Evolutionary conservation across 2,113 vertebrate genomes (phyloP).

Genomic region (Hystrix brachyura): DNA sequence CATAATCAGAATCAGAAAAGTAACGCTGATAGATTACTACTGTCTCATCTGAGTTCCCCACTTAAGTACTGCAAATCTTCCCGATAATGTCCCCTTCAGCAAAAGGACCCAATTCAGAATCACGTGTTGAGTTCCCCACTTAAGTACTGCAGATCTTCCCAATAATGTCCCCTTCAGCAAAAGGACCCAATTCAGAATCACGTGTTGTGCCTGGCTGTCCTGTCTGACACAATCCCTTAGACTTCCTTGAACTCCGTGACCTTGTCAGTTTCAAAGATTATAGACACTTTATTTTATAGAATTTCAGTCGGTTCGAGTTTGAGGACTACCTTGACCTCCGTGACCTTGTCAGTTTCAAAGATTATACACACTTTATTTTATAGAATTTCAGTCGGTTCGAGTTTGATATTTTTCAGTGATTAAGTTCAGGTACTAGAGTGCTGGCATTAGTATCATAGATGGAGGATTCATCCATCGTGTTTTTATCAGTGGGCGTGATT

Average conservation of each 20-base stretch:
- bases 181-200: not conserved
- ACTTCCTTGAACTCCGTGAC: not conserved
- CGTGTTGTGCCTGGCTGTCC: not conserved
- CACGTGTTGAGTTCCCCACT: not conserved
- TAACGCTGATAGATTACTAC: not conserved
- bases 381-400: not conserved
- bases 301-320: not conserved
- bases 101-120: not conserved
- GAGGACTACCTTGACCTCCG: not conserved
- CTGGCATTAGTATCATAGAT: not conserved
- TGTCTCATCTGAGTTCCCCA: not conserved
- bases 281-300: constrained; percentile 32
- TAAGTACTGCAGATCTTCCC: not conserved
- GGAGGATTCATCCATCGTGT: not conserved
- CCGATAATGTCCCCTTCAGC: not conserved
- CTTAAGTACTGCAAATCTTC: not conserved
- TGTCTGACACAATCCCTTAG: not conserved
- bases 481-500: not conserved
- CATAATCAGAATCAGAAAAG: not conserved
- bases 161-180: not conserved
- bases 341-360: not conserved
- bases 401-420: constrained; percentile 30
- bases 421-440: constrained; percentile 43
- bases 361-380: constrained; percentile 26
- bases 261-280: not conserved